Percentiles rank a stretch among this genome's conserved stretches.
Evolutionary conservation across 2,888 invertebrate species (phyloP).

Genomic region (Orthosia gracilis): DNA sequence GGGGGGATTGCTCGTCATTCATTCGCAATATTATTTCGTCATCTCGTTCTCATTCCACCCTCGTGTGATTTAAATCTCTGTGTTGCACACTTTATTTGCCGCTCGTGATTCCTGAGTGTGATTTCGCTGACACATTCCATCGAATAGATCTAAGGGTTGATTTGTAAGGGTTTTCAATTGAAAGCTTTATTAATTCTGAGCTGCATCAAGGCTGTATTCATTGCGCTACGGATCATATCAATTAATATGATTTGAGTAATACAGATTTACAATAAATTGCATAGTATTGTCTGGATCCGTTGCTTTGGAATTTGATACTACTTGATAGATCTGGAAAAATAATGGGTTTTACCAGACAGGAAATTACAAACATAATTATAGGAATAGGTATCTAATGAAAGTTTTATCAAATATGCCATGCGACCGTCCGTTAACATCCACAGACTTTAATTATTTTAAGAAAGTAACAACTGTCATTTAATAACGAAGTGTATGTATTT

Average conservation of each 20-base stretch:
- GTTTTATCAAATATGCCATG: neutral
- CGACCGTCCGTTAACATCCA: neutral
- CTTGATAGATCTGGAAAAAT: neutral
- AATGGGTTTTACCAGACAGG: too few species aligned
- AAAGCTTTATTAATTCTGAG: conserved; percentile 22
- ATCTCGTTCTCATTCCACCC: conserved; percentile 72
- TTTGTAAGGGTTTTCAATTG: conserved; percentile 32
- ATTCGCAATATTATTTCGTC: conserved; percentile 82
- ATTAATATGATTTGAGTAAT: too few species aligned
- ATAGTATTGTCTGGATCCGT: neutral
- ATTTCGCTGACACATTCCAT: conserved; percentile 59
- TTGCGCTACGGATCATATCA: neutral
- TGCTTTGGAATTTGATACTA: neutral
- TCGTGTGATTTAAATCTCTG: conserved; percentile 76
- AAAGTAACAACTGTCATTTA: too few species aligned
- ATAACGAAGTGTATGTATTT: too few species aligned
- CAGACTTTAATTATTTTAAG: neutral
- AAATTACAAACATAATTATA: neutral
- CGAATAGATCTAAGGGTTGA: conserved; percentile 35
- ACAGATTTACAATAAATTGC: too few species aligned
- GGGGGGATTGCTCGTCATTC: conserved; percentile 77
- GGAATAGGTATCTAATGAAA: neutral
- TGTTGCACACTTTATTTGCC: conserved; percentile 83
- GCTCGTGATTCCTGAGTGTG: conserved; percentile 58
- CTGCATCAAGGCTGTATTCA: neutral